These are phyloP conservation scores for Ormyrus labotus DNA, from an alignment of 2,888 invertebrate species.

Conservation along the genomic window DNA sequence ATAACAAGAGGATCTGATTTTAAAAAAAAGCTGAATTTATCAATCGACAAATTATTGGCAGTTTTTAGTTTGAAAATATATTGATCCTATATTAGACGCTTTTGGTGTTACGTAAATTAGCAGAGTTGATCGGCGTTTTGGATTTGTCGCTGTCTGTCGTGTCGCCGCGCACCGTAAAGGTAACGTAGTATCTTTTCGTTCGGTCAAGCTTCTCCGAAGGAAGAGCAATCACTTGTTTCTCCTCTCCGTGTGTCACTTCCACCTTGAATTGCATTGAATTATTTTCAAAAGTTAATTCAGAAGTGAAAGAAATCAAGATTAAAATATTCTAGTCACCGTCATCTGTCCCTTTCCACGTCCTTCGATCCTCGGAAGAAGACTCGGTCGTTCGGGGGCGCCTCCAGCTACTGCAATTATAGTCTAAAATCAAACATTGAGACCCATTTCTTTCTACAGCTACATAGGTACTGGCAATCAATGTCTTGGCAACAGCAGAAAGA, in stretches of 20 bases:
- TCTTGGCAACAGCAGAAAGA: not conserved
- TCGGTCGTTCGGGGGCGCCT: slow-evolving; percentile 70
- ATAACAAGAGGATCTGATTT: no score
- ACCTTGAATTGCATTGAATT: slow-evolving; percentile 71
- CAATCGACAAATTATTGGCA: slow-evolving; percentile 23
- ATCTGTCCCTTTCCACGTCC: slow-evolving; percentile 72
- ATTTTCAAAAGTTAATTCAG: not conserved
- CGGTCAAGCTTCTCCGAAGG: slow-evolving; percentile 92
- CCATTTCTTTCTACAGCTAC: slow-evolving; percentile 63
- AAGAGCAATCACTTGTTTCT: slow-evolving; percentile 90
- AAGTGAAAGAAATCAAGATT: no score
- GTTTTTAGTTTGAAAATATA: not conserved
- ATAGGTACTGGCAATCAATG: slow-evolving; percentile 20
- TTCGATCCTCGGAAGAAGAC: slow-evolving; percentile 74
- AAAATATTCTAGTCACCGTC: slow-evolving; percentile 64
- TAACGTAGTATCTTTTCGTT: slow-evolving; percentile 93
- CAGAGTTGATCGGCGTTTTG: slow-evolving; percentile 60
- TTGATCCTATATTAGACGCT: slow-evolving; percentile 61
- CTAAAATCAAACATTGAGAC: slow-evolving; percentile 72
- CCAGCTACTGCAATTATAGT: slow-evolving; percentile 75
- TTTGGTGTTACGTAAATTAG: slow-evolving; percentile 67
- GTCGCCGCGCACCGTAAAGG: slow-evolving; percentile 91
- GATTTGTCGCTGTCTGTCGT: slow-evolving; percentile 73
- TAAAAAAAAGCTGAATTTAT: not conserved
- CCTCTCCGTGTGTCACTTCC: slow-evolving; percentile 89